A percentile compares a stretch with the other conserved stretches of the same genome.
Evolutionary conservation across 2,113 vertebrate genomes (phyloP).

Genomic region (Cyprinus carpio): DNA sequence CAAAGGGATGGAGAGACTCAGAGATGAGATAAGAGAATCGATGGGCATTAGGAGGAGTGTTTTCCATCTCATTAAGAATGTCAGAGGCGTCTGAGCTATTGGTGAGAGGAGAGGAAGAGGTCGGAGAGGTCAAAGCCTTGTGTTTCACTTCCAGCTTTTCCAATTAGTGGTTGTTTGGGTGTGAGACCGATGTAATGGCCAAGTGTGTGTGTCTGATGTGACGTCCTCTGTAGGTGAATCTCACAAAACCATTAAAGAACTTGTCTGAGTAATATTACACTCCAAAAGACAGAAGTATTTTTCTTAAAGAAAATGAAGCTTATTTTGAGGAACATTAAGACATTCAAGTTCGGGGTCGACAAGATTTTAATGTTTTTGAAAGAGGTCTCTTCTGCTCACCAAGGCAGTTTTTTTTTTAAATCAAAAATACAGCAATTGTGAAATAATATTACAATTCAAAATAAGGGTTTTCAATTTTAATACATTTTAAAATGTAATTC

Average conservation of each 20-base stretch:
- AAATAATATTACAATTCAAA: neutral
- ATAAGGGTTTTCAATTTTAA: neutral
- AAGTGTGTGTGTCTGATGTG: neutral
- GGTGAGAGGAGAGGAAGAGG: constrained; percentile 23
- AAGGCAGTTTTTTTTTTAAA: neutral
- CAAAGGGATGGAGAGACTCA: constrained; percentile 3
- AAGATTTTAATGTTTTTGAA: neutral
- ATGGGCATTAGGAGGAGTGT: constrained; percentile 1
- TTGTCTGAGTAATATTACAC: neutral
- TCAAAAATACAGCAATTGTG: neutral
- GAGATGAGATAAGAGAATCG: constrained; percentile 36
- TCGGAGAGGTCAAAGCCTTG: constrained; percentile 28
- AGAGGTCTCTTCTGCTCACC: neutral
- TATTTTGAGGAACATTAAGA: neutral
- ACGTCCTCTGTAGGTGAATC: neutral
- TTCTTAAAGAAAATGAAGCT: neutral
- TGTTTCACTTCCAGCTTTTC: constrained; percentile 39
- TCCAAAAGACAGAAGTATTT: neutral
- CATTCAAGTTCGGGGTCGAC: neutral
- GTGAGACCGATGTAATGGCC: neutral
- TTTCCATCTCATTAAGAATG: constrained; percentile 38
- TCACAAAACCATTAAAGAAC: neutral
- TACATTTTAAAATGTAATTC: neutral
- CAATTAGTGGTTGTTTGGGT: constrained; percentile 31
- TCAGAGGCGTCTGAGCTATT: constrained; percentile 15